phyloP scores from a whole-genome alignment of 2,888 invertebrate genomes.

The Sthenelais limicola region DNA sequence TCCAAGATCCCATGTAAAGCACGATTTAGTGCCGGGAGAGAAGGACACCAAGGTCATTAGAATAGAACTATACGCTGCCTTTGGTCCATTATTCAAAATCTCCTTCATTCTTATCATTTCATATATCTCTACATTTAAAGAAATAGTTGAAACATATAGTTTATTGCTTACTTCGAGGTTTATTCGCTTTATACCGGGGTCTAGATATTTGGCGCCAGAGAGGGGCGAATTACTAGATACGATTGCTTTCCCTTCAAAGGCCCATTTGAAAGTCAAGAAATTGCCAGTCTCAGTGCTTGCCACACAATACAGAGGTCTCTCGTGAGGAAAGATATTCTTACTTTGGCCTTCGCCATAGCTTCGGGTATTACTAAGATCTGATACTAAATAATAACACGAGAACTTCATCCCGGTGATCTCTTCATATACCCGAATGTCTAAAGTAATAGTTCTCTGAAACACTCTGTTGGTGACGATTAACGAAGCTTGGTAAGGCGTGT shows the following conservation, averaged over 20 bases:
- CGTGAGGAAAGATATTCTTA: conserved; percentile 22
- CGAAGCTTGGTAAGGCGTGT: background rate
- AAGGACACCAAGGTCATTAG: background rate
- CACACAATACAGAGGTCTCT: conserved; percentile 10
- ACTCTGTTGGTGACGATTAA: conserved; percentile 9
- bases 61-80: conserved; percentile 10
- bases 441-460: background rate
- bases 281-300: background rate
- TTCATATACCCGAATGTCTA: conserved; percentile 6
- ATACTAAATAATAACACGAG: conserved; percentile 2
- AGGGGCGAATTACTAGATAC: background rate
- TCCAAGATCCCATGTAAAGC: conserved; percentile 24
- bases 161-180: conserved; percentile 17
- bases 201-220: background rate
- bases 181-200: background rate
- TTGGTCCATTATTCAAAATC: conserved; percentile 26
- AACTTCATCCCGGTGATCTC: background rate
- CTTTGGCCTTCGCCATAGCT: conserved; percentile 1
- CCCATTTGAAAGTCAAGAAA: conserved; percentile 3
- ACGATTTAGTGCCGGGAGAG: conserved; percentile 16
- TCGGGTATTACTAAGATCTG: background rate
- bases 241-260: conserved; percentile 1
- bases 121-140: background rate
- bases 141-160: background rate
- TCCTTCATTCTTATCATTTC: conserved; percentile 4